Evolutionary conservation across 2,113 vertebrate species (phyloP).

Genomic region (Vireo altiloquus): DNA sequence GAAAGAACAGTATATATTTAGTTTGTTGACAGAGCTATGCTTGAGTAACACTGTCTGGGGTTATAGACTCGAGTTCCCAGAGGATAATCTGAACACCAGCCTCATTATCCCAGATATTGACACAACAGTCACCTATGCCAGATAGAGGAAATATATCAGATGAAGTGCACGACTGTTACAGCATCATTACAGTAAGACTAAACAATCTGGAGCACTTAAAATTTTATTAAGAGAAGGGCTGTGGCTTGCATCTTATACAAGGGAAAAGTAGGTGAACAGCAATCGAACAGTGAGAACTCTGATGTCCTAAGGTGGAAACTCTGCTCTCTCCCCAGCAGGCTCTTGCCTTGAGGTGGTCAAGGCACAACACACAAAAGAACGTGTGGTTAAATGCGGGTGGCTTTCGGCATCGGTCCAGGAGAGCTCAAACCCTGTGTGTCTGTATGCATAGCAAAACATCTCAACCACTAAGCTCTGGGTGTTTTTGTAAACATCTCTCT

Average conservation of each 20-base stretch:
- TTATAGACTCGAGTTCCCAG: neutral
- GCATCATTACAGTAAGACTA: neutral
- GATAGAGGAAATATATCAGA: neutral
- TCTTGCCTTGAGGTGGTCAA: neutral
- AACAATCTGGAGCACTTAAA: neutral
- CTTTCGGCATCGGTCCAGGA: neutral
- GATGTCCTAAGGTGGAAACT: neutral
- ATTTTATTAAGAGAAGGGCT: neutral
- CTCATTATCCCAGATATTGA: neutral
- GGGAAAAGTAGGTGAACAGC: neutral
- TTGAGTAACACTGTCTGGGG: neutral
- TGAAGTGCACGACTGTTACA: fast-evolving
- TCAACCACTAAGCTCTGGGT: neutral
- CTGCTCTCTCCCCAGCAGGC: neutral
- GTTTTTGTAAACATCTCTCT: neutral
- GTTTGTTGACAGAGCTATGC: neutral
- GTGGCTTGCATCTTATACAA: neutral
- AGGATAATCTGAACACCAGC: neutral
- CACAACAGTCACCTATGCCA: neutral
- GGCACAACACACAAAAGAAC: neutral
- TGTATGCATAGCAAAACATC: neutral
- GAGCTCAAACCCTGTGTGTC: neutral
- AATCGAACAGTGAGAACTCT: fast-evolving
- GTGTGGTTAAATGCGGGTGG: neutral
- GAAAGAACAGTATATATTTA: neutral